Conservation (phyloP, 2,113 vertebrate genomes). For the Siniperca chuatsi region DNA sequence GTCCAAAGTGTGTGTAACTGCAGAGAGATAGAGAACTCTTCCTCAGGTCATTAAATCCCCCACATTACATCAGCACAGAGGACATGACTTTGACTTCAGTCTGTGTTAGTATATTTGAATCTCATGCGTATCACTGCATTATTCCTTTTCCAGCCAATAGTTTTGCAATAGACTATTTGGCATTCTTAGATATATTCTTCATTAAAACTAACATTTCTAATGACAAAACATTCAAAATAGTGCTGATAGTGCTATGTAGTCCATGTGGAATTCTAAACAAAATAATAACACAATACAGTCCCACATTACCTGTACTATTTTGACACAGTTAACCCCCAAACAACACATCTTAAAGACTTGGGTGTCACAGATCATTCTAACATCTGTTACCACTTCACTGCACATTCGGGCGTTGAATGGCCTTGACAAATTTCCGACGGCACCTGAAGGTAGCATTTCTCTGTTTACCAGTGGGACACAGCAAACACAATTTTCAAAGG, state of each 20-base stretch:
- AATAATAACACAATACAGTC: not conserved
- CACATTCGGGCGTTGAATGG: not conserved
- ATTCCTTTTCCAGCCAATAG: not conserved
- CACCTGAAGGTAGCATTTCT: conserved; percentile 45
- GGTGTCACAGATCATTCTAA: not conserved
- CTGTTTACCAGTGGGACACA: conserved; percentile 14
- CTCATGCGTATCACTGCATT: too few species aligned
- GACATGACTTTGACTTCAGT: not conserved
- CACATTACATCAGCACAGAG: not conserved
- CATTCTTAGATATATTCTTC: not conserved
- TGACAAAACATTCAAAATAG: not conserved
- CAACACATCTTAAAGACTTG: not conserved
- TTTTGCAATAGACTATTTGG: not conserved
- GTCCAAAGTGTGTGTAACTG: not conserved
- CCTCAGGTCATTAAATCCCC: not conserved
- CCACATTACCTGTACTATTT: not conserved
- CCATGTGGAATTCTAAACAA: not conserved
- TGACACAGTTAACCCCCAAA: not conserved
- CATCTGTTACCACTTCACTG: not conserved
- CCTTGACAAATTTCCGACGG: not conserved
- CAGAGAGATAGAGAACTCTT: not conserved
- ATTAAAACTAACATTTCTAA: not conserved
- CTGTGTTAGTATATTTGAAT: not conserved
- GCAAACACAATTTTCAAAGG: conserved; percentile 29
- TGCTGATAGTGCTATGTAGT: not conserved